Evolutionary conservation across 2,113 vertebrate species (phyloP).

Genomic region (Protomyctophum bolini): DNA sequence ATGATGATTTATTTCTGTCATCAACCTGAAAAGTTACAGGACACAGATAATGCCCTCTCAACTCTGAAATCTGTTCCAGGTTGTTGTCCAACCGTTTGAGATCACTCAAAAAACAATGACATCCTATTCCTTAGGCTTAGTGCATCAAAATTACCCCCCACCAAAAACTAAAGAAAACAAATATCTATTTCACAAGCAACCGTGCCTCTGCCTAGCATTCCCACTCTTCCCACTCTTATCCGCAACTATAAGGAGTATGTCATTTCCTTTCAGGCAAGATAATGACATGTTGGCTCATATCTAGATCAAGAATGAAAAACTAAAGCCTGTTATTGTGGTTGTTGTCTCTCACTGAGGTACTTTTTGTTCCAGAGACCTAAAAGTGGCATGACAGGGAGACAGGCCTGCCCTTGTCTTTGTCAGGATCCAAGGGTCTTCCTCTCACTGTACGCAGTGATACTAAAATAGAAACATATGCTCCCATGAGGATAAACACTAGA

Average conservation of each 20-base stretch:
- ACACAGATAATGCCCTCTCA: background rate
- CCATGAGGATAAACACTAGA: conserved; percentile 47
- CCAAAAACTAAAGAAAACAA: background rate
- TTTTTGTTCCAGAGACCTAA: conserved; percentile 32
- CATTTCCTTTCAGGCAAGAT: conserved; percentile 49
- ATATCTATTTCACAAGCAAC: conserved; percentile 10
- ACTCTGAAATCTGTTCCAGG: conserved; percentile 2
- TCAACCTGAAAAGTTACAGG: conserved; percentile 16
- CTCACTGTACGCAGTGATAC: conserved; percentile 26
- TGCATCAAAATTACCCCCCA: conserved; percentile 23
- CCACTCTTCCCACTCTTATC: conserved; percentile 18
- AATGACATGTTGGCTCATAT: conserved; percentile 35
- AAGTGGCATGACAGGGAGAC: conserved; percentile 20
- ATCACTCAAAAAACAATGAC: conserved; percentile 16
- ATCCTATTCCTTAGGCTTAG: background rate
- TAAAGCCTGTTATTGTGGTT: conserved; percentile 27
- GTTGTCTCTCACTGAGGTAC: conserved; percentile 33
- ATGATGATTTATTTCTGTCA: conserved; percentile 39
- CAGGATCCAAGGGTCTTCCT: conserved; percentile 27
- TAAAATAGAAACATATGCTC: conserved; percentile 49
- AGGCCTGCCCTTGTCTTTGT: conserved; percentile 23
- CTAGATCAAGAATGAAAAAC: conserved; percentile 25
- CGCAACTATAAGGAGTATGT: conserved; percentile 25
- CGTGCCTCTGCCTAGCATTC: background rate
- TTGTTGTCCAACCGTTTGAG: background rate